Base-by-base conservation (phyloP, 2,888 invertebrate genomes). In the Meghimatium bilineatum region DNA sequence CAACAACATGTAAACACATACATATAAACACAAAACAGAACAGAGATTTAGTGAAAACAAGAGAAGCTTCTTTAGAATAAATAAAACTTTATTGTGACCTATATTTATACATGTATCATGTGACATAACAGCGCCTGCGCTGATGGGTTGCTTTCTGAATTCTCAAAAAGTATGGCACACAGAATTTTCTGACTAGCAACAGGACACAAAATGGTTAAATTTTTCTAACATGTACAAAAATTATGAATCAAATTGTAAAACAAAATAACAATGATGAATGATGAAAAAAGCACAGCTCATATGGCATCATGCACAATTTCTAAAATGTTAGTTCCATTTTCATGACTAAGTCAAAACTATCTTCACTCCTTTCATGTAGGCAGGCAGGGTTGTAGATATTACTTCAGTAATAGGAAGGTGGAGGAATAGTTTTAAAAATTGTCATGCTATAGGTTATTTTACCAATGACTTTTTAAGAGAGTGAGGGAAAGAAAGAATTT, bases 51-150 rank as follows among this genome's bases (percentile, higher is more conserved):
- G 17, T 69, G 3, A 69, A 71, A 44, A 36, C 36, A 23, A 38
- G 34, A 71, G n/a, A 38, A 8, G 34, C 1, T 66, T 29, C 14
- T 44, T 12, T 49, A 49, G 72, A 72, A 72, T 72, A 72, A 72
- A 72, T 72, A 49, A 72, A 44, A n/a, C 26, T 72, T 72, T 72
- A 72, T 72, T 72, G 72, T 44, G 72, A 44, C 44, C 17, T n/a
- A n/a, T 44, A 8, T 44, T 63, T 63, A n/a, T 23, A 44, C 10
- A 44, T 1, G 20, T 10, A 38, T 6, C 23, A 32, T 2, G 29
- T 74, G 77, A 77, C 1, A n/a, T 29, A n/a, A 66, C 26, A 78
- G 78, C 78, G 78, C 78, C 78, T 66, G 66, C 78, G 78, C 78
- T 77, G 66, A 67, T 67, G 44, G 78, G 66, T 44, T 78, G 63